Evolutionary conservation across 64 coral and sea anemone species (phyloP), one percentile per base, ranked within the genome.

Genomic region (Dendronephthya gigantea): DNA sequence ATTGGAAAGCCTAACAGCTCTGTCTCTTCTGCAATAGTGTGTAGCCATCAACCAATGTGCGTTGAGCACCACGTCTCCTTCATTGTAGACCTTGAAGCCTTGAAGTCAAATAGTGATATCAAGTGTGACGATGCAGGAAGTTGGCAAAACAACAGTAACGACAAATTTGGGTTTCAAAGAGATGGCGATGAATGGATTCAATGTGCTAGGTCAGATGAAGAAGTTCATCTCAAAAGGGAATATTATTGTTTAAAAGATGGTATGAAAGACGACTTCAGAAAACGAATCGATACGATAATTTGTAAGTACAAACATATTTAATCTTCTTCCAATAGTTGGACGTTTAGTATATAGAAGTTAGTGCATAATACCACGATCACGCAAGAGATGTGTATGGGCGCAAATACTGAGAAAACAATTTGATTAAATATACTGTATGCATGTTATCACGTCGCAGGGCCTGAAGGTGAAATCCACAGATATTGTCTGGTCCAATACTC

Each of bases 131-230:
- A 74, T 35, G 33, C 33, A 35, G 68, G 68, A 29, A 27, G 68
- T 35, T 74, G 68, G 68, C 2, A 35, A 74, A 74, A 74, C 68
- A 74, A 74, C 68, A 74, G 68, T 35, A 74, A 35, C 68, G 68
- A 74, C 68, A 74, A 74, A 74, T 35, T 1, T 11, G 22, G 33
- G n/a, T 5, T 74, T 74, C n/a, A 74, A 27, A 35, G n/a, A 27
- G 31, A 74, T 27, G 33, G n/a, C 1, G 68, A 74, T 35, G 68
- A 74, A 30, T 35, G n/a, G 2, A 74, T 30, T 11, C 68, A 74
- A 74, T 17, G 17, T 28, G 32, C 68, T 74, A 35, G n/a, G 25
- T 74, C 68, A 30, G 68, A 74, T 2, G n/a, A 74, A 30, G 68
- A 30, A 74, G 68, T 74, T 12, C n/a, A 13, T 27, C 30, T 74